A percentile compares a stretch with the other conserved stretches of the same genome.
Evolutionary conservation across 1,140 invertebrate species (phyloP).

Genomic region (Pomacea maculata): DNA sequence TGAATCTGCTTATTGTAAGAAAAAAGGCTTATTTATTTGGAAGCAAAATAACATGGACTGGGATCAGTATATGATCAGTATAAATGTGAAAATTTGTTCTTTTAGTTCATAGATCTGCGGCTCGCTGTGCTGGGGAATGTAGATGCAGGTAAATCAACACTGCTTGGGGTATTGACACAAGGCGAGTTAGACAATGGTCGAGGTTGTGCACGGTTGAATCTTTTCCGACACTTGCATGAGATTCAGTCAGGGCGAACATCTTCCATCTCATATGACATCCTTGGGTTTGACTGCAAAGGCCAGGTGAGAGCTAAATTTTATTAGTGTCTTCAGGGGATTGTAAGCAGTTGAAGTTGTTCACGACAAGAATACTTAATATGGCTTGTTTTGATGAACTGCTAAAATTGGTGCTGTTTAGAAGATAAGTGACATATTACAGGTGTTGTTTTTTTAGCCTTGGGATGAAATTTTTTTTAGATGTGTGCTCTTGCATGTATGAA

Average conservation of each 20-base stretch:
- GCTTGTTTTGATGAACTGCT: neutral
- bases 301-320: constrained; percentile 54
- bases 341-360: neutral
- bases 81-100: constrained; percentile 13
- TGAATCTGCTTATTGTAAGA: no score
- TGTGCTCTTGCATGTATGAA: neutral
- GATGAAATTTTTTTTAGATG: neutral
- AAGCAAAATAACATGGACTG: neutral
- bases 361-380: neutral
- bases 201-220: constrained; percentile 91
- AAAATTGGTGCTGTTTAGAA: neutral
- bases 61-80: neutral
- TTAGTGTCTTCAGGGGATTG: neutral
- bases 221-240: constrained; percentile 96
- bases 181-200: constrained; percentile 95
- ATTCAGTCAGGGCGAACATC: constrained; percentile 95
- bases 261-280: constrained; percentile 94
- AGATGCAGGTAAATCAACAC: constrained; percentile 92
- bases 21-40: no score
- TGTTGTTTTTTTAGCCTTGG: neutral
- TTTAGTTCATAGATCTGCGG: constrained; percentile 78
- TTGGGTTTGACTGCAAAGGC: constrained; percentile 79
- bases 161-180: constrained; percentile 93
- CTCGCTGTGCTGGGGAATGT: constrained; percentile 92
- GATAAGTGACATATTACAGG: neutral